Base-by-base conservation (phyloP, 2,888 invertebrate genomes). In the Labia minor region DNA sequence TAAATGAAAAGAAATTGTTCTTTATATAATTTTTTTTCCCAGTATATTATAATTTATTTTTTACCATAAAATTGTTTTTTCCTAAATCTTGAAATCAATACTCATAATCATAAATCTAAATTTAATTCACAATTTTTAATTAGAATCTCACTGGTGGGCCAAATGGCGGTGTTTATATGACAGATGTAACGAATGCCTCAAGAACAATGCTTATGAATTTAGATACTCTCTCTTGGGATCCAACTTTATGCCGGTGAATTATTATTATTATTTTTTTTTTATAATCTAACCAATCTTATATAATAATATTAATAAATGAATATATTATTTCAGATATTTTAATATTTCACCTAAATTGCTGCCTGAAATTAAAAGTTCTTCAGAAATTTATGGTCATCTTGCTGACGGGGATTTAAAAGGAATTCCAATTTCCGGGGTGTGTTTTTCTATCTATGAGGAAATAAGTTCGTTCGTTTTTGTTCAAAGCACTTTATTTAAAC, bases 161-260 rank as follows among this genome's bases (percentile, higher is more conserved):
- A 19, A 75, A 82, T 49, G 82, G 82, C 21, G 88, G 87, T 0
- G 78, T 89, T 4, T 95, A 97, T 76, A 80, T 90, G 0, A 99
- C 98, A 0, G 98, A 99, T 78, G 95, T 97, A 0, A 94, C 96
- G 33, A 99, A 99, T 78, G 98, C 98, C 11, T 94, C 95, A 26
- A 84, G 97, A 70, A 98, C 97, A 1, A 90, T 95, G 83, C 82
- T 99, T 0, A 95, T 99, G 94, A 95, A 96, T 75, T 82, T 97
- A 65, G 85, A 86, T 71, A 88, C 86, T n/a, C 79, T 93, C 26
- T 81, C 90, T 73, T 97, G 96, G 96, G 95, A 97, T 77, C 81
- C 84, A n/a, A 82, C 87, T 69, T 79, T 99, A 26, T 86, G 94
- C 75, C 83, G 78, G 80, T 82, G 73, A 74, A 74, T 71, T 65